Conservation (phyloP, 2,888 invertebrate species). For the Tetrapedia diversipes region DNA sequence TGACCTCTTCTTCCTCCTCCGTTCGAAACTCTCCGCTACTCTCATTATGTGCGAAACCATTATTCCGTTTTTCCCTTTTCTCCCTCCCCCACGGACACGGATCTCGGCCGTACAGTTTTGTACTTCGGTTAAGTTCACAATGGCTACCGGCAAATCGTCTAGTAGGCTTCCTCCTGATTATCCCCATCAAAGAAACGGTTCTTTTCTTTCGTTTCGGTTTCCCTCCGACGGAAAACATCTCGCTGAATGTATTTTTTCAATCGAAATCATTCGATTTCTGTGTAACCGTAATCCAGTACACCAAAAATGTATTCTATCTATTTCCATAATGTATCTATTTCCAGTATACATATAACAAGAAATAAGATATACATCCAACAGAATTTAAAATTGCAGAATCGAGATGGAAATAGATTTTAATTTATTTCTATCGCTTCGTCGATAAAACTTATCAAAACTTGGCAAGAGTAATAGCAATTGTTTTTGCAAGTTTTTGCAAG, state of each 20-base stretch:
- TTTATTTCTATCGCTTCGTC: no score
- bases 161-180: constrained; percentile 30
- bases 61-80: constrained; percentile 29
- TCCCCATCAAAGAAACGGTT: not conserved
- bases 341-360: no score
- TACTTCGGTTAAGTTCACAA: constrained; percentile 44
- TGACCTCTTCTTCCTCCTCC: constrained; percentile 15
- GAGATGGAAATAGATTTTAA: no score
- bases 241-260: no score
- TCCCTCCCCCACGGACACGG: constrained; percentile 28
- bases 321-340: no score
- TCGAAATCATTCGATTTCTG: no score
- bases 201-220: constrained; percentile 14
- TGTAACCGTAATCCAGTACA: no score
- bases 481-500: no score
- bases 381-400: no score
- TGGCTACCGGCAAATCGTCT: constrained; percentile 27
- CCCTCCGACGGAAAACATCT: not conserved
- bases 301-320: no score
- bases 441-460: no score
- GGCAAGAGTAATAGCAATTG: no score
- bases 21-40: constrained; percentile 47
- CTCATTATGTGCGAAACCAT: constrained; percentile 59
- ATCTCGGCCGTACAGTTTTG: constrained; percentile 29
- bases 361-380: not conserved